Percentiles rank a stretch among this genome's conserved stretches.
phyloP scores from a whole-genome alignment of 2,888 invertebrate genomes.

The Allolobophora icterica region DNA sequence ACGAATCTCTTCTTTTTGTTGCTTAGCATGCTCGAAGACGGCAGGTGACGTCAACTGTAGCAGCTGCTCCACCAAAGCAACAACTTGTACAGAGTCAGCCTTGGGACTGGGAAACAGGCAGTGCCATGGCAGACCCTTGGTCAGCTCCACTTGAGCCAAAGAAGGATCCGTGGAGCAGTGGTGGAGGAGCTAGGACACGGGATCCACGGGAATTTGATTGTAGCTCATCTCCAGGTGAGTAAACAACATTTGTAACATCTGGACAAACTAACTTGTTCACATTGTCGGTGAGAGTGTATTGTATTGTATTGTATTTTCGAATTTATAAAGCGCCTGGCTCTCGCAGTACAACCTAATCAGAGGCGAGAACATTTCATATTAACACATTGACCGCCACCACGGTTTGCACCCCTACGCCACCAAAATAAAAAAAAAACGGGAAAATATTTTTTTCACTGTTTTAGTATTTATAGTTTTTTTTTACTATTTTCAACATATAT shows the following conservation, averaged over 20 bases:
- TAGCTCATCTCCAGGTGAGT: slow-evolving; percentile 13
- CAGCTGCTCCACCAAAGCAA: background rate
- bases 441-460: no score
- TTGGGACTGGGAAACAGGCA: background rate
- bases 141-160: slow-evolving; percentile 24
- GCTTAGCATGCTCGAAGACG: background rate
- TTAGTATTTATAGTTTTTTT: no score
- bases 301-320: no score
- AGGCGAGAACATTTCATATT: no score
- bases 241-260: background rate
- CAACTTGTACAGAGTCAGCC: background rate
- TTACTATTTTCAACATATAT: no score
- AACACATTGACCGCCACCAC: no score
- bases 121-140: background rate
- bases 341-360: no score
- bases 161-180: slow-evolving; percentile 22
- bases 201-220: slow-evolving; percentile 17
- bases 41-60: background rate
- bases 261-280: no score
- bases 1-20: background rate
- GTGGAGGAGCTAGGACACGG: background rate
- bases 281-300: no score
- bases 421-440: no score
- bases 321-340: no score
- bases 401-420: no score